These are phyloP conservation scores for Tachycineta bicolor DNA, from an alignment of 2,113 vertebrate genomes.

Conservation along the genomic window DNA sequence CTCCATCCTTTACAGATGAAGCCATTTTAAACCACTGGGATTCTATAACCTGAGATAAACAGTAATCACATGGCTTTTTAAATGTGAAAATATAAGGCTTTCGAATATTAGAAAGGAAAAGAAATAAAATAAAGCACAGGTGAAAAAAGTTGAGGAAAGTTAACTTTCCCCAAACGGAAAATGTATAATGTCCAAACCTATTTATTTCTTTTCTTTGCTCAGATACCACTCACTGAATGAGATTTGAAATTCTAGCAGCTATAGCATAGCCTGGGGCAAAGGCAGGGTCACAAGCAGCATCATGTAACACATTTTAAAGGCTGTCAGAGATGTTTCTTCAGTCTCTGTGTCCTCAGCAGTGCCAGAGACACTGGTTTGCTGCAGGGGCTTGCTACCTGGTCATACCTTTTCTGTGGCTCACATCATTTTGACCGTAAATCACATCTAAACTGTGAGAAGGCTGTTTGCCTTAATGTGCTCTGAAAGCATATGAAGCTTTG, in stretches of 20 bases:
- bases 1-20: background rate
- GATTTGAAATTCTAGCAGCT: conserved; percentile 60
- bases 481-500: conserved; percentile 29
- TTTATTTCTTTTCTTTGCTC: conserved; percentile 37
- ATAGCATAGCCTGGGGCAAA: conserved; percentile 42
- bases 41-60: background rate
- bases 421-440: conserved; percentile 17
- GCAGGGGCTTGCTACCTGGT: conserved; percentile 53
- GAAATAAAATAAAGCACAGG: background rate
- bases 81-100: background rate
- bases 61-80: background rate
- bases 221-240: background rate
- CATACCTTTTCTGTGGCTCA: conserved; percentile 15
- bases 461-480: background rate
- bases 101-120: background rate
- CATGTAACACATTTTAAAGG: conserved; percentile 61
- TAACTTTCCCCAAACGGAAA: conserved; percentile 8
- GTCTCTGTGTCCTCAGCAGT: conserved; percentile 29
- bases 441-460: background rate
- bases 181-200: conserved; percentile 31
- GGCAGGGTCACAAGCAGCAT: conserved; percentile 48
- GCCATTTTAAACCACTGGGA: background rate
- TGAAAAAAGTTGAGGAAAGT: background rate
- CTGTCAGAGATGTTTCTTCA: conserved; percentile 55
- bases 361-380: conserved; percentile 9